phyloP scores from a whole-genome alignment of 2,797 vertebrate species.

The Onychomys leucogaster region DNA sequence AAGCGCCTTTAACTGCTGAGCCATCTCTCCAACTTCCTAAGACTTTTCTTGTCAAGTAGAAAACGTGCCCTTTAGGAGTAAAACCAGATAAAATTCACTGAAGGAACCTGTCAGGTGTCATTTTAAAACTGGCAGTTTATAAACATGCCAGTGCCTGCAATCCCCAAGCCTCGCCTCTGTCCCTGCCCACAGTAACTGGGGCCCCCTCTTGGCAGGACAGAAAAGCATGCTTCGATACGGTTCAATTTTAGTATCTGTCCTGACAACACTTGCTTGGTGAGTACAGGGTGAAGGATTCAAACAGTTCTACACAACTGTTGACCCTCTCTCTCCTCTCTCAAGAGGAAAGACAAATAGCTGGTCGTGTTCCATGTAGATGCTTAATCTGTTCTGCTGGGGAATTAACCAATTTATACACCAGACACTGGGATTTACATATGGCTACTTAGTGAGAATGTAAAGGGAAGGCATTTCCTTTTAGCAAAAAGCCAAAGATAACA shows the following conservation, averaged over 20 bases:
- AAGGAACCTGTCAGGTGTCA: neutral
- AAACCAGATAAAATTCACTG: conserved; percentile 34
- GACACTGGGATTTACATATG: neutral
- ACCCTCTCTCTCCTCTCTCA: neutral
- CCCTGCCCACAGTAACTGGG: neutral
- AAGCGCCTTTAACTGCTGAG: neutral
- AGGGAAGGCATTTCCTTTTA: conserved; percentile 11
- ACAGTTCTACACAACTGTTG: neutral
- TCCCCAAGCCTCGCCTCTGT: neutral
- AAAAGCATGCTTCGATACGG: neutral
- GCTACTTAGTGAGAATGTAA: neutral
- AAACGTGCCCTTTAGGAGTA: neutral
- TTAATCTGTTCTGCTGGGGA: conserved; percentile 4
- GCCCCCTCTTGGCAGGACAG: neutral
- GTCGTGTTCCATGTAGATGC: neutral
- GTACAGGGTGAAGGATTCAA: neutral
- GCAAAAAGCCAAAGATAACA: neutral
- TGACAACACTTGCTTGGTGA: neutral
- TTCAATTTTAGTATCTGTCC: neutral
- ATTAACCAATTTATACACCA: neutral
- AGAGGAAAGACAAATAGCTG: neutral
- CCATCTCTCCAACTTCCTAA: neutral
- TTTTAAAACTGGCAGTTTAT: conserved; percentile 9
- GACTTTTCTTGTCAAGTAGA: conserved; percentile 2
- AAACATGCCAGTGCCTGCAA: neutral